Conservation (phyloP, 1,140 invertebrate genomes). For the Lycorma delicatula region DNA sequence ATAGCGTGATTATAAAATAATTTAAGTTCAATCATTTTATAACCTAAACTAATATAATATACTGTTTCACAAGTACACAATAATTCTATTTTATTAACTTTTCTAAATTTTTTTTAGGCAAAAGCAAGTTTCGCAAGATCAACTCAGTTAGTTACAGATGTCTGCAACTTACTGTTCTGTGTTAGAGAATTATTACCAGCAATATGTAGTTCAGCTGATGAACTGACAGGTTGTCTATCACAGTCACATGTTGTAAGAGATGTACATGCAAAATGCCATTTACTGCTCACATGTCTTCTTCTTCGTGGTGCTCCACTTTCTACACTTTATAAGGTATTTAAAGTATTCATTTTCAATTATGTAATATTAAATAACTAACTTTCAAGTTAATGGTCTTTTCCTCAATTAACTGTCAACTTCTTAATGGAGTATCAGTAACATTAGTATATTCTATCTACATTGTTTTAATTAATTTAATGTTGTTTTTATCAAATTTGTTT, state of each 20-base stretch:
- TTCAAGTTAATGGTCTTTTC: no score
- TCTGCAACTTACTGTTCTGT: constrained; percentile 63
- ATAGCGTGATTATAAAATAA: no score
- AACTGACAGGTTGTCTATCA: constrained; percentile 46
- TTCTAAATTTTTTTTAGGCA: no score
- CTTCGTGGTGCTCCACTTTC: constrained; percentile 60
- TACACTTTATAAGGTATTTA: constrained; percentile 57
- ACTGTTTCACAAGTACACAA: no score
- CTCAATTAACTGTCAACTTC: no score
- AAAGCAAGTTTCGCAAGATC: constrained; percentile 49
- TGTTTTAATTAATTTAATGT: no score
- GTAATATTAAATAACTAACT: not conserved
- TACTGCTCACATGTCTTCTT: constrained; percentile 58
- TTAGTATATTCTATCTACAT: no score
- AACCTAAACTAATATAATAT: no score
- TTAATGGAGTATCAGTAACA: no score
- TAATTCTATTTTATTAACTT: no score
- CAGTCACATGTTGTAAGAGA: constrained; percentile 56
- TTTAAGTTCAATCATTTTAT: no score
- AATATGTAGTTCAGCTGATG: constrained; percentile 51
- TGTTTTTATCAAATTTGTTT: no score
- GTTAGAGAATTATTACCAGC: constrained; percentile 55
- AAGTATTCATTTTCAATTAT: not conserved
- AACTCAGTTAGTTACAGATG: constrained; percentile 56
- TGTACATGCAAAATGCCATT: constrained; percentile 68